Evolutionary conservation across 2,113 vertebrate genomes (phyloP), one percentile per base, ranked within the genome.

Genomic region (Pardalotus punctatus): DNA sequence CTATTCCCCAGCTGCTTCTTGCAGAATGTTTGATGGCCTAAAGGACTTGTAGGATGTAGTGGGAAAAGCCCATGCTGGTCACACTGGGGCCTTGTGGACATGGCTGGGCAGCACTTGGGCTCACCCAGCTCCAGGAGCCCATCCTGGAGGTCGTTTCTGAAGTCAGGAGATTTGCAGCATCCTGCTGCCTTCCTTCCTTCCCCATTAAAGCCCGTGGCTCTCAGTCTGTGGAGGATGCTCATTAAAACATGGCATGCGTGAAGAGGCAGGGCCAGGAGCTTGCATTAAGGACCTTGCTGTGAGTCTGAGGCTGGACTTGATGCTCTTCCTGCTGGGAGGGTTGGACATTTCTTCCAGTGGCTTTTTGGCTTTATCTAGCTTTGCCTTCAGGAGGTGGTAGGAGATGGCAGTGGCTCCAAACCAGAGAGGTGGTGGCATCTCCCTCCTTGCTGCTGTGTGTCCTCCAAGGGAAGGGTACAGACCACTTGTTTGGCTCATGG

Each of bases 241-340:
- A 7, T 48, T 56, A 16, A 64, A 60, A 25, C 7, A 0, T 35
- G 58, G 19, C 36, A 7, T 3, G 28, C 35, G 36, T 36, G 78
- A 65, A 51, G 36, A 36, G 45, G 12, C 58, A 87, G 74, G 82
- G 54, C 29, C 56, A 70, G 64, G 65, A 65, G 16, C 25, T 81
- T 35, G 33, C 33, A 33, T 5, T 0, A 2, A 54, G 43, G 25
- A 28, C 25, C 0, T 0, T 4, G 2, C 18, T 58, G 35, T 45
- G 38, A 57, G 27, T 13, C 38, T 58, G 78, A 27, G 50, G 6
- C 23, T 95, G 72, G 19, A 36, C 47, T 78, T 60, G 14, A 5
- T 66, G 43, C 19, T 31, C 36, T 81, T 74, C 65, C 33, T 74
- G 21, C 45, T 89, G 36, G 5, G 10, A 40, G 17, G 14, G 6